These are phyloP conservation scores for Volucella inflata DNA, from an alignment of 2,888 invertebrate species.

Conservation along the genomic window DNA sequence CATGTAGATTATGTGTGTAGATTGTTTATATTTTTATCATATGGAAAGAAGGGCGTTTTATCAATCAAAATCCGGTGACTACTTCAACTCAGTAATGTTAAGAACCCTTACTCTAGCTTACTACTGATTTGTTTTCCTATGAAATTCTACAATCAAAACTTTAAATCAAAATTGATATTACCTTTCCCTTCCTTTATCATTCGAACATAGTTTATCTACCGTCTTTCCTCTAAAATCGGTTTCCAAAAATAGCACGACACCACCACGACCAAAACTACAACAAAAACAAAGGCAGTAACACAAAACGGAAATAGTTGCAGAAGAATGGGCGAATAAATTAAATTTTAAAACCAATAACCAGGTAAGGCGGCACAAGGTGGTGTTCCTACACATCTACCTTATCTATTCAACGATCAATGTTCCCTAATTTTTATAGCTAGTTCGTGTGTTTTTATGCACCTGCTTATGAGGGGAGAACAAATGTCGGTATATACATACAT, in stretches of 20 bases:
- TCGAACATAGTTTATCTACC: background rate
- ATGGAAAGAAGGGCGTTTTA: too few relatives aligned
- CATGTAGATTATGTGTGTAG: too few relatives aligned
- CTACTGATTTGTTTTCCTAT: background rate
- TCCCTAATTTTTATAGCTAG: constrained; percentile 57
- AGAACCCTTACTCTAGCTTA: too few relatives aligned
- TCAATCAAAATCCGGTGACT: too few relatives aligned
- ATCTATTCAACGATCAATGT: constrained; percentile 59
- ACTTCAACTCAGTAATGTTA: too few relatives aligned
- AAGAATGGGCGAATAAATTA: constrained; percentile 56
- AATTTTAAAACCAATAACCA: constrained; percentile 29
- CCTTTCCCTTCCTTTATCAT: constrained; percentile 14
- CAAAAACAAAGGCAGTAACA: constrained; percentile 27
- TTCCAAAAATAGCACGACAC: background rate
- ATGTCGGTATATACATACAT: background rate
- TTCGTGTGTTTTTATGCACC: constrained; percentile 57
- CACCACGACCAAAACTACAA: background rate
- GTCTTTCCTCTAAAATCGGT: background rate
- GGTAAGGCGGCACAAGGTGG: constrained; percentile 23
- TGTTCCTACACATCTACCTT: background rate
- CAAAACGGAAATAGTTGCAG: constrained; percentile 58
- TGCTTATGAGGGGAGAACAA: constrained; percentile 26
- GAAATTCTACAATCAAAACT: background rate
- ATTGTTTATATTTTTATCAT: too few relatives aligned
- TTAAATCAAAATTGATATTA: background rate